phyloP scores from a whole-genome alignment of 1,140 invertebrate species.

The Stenopsyche tienmushanensis region DNA sequence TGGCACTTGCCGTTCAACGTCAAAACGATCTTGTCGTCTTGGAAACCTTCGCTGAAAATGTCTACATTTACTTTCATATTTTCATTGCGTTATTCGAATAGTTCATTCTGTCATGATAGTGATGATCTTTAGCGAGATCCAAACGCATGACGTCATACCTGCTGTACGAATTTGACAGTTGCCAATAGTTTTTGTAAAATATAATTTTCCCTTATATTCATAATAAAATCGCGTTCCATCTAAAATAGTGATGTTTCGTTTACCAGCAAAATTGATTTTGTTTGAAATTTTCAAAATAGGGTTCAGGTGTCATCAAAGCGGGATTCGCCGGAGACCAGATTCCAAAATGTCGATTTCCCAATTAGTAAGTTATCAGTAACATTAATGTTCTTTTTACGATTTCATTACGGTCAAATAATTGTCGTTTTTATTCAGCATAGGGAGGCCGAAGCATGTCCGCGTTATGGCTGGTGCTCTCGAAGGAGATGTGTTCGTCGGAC shows the following conservation, averaged over 20 bases:
- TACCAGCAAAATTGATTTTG: background rate
- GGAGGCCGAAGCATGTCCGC: slow-evolving; percentile 94
- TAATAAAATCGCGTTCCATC: no score
- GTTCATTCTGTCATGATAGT: no score
- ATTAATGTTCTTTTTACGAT: background rate
- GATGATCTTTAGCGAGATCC: no score
- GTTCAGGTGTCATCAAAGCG: slow-evolving; percentile 98
- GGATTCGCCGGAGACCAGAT: slow-evolving; percentile 99
- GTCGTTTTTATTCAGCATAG: slow-evolving; percentile 69
- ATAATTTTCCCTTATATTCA: no score
- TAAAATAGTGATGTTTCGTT: background rate
- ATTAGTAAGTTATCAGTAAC: slow-evolving; percentile 99
- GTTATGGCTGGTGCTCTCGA: slow-evolving; percentile 99
- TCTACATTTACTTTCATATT: no score
- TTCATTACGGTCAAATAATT: background rate
- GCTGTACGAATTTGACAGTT: no score
- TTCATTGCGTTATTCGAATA: no score
- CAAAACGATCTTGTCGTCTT: background rate
- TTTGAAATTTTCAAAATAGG: slow-evolving; percentile 60
- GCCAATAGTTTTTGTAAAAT: no score
- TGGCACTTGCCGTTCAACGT: background rate
- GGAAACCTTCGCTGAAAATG: slow-evolving; percentile 22
- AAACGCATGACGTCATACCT: no score
- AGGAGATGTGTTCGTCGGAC: slow-evolving; percentile 95
- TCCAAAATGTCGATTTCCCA: slow-evolving; percentile 99